Evolutionary conservation across 2,888 invertebrate species (phyloP), one percentile per base, ranked within the genome.

Genomic region (Loripinus fragilis): DNA sequence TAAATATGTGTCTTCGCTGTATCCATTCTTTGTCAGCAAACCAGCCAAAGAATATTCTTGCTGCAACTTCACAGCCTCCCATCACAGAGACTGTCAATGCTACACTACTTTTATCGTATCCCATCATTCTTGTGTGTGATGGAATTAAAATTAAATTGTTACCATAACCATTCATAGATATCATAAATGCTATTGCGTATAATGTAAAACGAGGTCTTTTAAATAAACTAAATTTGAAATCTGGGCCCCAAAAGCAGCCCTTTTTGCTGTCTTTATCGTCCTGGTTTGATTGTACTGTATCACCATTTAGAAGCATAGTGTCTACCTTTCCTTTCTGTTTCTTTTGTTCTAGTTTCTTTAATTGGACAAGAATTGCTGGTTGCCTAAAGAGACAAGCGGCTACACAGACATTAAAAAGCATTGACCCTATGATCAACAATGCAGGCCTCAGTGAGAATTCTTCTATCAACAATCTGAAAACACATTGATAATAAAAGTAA

Each of bases 111-210:
- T 80, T 95, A 38, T 94, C 94, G 80, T 95, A 95, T 52, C 96
- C 96, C 0, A 96, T 95, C 5, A 81, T 68, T 50, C 96, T 95
- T 0, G 96, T 96, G 89, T 96, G 96, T 0, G 96, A 96, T 0
- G 96, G 96, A 60, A 97, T 93, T 89, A 96, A 96, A 92, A 96
- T 96, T 2, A 96, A 92, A 90, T 96, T 96, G 91, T 96, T 96
- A 0, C 96, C 96, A 3, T 96, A 96, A 17, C 96, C 96, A 30
- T 96, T 96, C 0, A 96, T 96, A 96, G 96, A 96, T 2, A 96
- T 94, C 0, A 95, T 96, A 15, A 96, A 96, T 0, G 96, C 96
- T 1, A 96, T 94, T 78, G 96, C 96, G 93, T 96, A 95, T 85
- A 96, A 94, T 8, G 96, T 95, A 90, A 96, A 96, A 33, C 76